Evolutionary conservation across 2,113 vertebrate genomes (phyloP).

Genomic region (Pteropus alecto): DNA sequence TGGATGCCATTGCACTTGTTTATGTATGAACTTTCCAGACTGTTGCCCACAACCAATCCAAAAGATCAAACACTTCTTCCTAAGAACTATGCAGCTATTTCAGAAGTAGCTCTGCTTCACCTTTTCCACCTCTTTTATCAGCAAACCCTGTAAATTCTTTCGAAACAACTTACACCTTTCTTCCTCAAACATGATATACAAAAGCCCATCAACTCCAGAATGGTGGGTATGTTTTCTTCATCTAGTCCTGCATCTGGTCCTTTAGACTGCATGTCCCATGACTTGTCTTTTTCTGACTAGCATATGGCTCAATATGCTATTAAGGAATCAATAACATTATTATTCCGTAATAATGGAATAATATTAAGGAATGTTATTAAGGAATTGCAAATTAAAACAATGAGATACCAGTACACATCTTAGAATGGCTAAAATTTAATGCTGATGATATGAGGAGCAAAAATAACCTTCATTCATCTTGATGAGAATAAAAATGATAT

Average conservation of each 20-base stretch:
- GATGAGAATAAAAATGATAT: not conserved
- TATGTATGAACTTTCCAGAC: not conserved
- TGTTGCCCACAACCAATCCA: not conserved
- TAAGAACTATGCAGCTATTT: no score
- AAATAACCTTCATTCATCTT: not conserved
- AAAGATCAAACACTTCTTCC: not conserved
- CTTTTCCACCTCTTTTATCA: not conserved
- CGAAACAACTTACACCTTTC: not conserved
- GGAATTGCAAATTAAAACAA: not conserved
- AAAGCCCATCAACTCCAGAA: not conserved
- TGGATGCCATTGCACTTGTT: not conserved
- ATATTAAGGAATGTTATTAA: not conserved
- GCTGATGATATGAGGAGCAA: not conserved
- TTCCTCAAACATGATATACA: not conserved
- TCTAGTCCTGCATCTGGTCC: not conserved
- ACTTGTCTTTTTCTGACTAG: not conserved
- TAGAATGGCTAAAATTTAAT: not conserved
- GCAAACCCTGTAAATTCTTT: not conserved
- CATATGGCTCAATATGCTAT: not conserved
- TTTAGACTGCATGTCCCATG: not conserved
- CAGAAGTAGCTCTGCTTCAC: no score
- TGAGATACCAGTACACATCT: not conserved
- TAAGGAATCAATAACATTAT: not conserved
- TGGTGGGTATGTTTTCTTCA: not conserved
- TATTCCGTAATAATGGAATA: no score